Evolutionary conservation across 2,113 vertebrate species (phyloP).

Genomic region (Chaenocephalus aceratus): DNA sequence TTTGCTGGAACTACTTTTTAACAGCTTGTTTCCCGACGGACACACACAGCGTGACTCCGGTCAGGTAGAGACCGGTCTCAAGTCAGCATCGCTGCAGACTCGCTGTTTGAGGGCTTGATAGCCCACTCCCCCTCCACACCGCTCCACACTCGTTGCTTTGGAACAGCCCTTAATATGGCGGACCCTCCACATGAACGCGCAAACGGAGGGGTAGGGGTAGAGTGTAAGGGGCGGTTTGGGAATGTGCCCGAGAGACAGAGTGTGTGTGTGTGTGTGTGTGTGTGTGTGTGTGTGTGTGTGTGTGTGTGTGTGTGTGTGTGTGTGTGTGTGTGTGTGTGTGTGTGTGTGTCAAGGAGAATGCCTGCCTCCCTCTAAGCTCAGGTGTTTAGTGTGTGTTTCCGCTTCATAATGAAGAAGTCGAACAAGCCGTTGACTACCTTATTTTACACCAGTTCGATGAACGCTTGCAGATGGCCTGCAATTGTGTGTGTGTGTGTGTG

Average conservation of each 20-base stretch:
- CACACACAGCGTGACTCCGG: no score
- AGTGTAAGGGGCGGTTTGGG: no score
- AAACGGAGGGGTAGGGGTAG: no score
- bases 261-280: conserved; percentile 8
- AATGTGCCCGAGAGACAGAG: neutral
- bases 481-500: conserved; percentile 8
- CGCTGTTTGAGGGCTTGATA: no score
- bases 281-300: conserved; percentile 13
- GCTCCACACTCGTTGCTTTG: no score
- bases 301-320: conserved; percentile 4
- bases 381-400: conserved; percentile 62
- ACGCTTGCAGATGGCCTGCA: conserved; percentile 59
- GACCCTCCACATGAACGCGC: no score
- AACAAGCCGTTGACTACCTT: conserved; percentile 74
- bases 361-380: conserved; percentile 38
- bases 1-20: no score
- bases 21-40: no score
- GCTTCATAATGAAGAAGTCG: conserved; percentile 68
- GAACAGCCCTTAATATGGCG: no score
- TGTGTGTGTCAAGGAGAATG: neutral
- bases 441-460: conserved; percentile 43
- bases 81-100: no score
- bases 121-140: no score
- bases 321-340: conserved; percentile 15
- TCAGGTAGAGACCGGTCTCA: no score